Conservation (phyloP, 2,888 invertebrate genomes). For the Hypercompe scribonia region DNA sequence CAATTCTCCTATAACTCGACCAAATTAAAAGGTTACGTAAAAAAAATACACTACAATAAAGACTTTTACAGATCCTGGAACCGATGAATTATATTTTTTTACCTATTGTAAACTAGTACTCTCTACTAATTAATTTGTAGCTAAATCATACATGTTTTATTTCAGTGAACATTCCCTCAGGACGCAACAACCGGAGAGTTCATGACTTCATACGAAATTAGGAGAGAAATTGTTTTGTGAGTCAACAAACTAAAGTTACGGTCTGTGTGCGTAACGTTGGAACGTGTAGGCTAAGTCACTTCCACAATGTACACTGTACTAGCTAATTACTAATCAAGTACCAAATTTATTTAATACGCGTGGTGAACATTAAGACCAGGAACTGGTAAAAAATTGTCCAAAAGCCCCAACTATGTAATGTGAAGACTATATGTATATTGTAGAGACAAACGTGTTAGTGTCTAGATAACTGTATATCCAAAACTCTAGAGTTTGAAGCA, state of each 20-base stretch:
- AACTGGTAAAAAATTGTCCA: not conserved
- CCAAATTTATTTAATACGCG: not conserved
- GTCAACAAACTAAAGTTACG: conserved; percentile 16
- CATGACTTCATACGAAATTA: conserved; percentile 18
- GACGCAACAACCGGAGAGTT: conserved; percentile 13
- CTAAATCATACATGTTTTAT: conserved; percentile 5
- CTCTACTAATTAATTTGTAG: not conserved
- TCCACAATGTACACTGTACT: not conserved
- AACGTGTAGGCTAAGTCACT: not conserved
- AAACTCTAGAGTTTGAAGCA: too few species aligned
- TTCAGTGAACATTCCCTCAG: conserved; percentile 10
- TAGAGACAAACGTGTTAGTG: too few species aligned
- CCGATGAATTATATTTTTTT: too few species aligned
- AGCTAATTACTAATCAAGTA: not conserved
- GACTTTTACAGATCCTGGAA: too few species aligned
- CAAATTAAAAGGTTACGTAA: too few species aligned
- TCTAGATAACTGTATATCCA: too few species aligned
- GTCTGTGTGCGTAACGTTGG: not conserved
- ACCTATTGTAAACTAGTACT: not conserved
- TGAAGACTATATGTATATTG: not conserved
- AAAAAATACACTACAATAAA: too few species aligned
- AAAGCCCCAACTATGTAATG: not conserved
- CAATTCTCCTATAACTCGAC: too few species aligned
- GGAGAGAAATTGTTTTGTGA: conserved; percentile 13
- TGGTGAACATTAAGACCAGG: not conserved